phyloP scores from a whole-genome alignment of 2,888 invertebrate genomes.

The Patella depressa region DNA sequence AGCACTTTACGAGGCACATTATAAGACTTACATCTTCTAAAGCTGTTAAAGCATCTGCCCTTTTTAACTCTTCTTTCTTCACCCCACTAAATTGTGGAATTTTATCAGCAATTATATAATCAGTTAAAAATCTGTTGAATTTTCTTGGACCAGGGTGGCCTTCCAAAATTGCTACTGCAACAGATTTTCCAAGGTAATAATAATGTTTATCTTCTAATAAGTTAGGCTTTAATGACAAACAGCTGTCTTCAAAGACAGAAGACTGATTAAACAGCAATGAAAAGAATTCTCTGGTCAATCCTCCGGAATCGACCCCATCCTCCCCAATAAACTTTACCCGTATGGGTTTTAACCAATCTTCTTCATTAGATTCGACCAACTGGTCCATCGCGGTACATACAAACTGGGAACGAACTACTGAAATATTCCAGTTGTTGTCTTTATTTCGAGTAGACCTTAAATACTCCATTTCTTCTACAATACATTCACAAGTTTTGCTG shows the following conservation, averaged over 20 bases:
- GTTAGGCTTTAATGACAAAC: not conserved
- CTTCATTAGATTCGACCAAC: not conserved
- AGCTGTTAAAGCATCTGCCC: constrained; percentile 10
- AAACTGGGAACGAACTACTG: not conserved
- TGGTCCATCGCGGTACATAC: constrained; percentile 2
- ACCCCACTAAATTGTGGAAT: not conserved
- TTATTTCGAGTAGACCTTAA: not conserved
- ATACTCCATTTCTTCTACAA: constrained; percentile 7
- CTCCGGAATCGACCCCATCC: constrained; percentile 4
- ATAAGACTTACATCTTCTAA: not conserved
- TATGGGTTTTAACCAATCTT: constrained; percentile 8
- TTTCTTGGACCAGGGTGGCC: constrained; percentile 8
- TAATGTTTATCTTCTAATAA: constrained; percentile 8
- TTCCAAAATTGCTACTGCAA: not conserved
- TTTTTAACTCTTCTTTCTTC: constrained; percentile 7
- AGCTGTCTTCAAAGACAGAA: not conserved
- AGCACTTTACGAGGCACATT: too few relatives aligned
- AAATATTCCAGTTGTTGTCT: constrained; percentile 3
- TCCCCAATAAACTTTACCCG: constrained; percentile 1
- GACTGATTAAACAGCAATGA: constrained; percentile 5
- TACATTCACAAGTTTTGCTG: not conserved
- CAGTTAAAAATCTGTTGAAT: constrained; percentile 1
- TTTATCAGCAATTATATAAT: constrained; percentile 1
- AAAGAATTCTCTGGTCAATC: not conserved
- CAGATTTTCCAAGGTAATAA: too few relatives aligned